Base-by-base conservation (phyloP, 2,113 vertebrate genomes). In the Zeus faber region DNA sequence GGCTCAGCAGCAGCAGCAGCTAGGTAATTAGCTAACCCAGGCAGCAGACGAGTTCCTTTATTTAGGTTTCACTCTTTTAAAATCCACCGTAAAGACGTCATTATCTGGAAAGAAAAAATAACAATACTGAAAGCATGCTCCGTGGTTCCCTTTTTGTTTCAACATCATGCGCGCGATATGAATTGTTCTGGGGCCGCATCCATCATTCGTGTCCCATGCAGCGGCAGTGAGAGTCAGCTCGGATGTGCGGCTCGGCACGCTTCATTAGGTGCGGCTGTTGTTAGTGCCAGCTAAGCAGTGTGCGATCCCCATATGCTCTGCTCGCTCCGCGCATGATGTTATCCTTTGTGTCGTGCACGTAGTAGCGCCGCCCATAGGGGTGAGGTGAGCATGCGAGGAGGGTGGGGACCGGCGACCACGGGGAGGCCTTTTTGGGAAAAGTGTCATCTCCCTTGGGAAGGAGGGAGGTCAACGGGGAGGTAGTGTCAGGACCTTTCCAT, bases 1-100 rank as follows among this genome's bases (percentile, higher is more conserved):
- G 78, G 80, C 76, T 74, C 62, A 74, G 69, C 77, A 81, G 67
- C 67, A 74, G 70, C n/a, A n/a, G n/a, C n/a, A n/a, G n/a, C n/a
- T n/a, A n/a, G n/a, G n/a, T n/a, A n/a, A n/a, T n/a, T n/a, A n/a
- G 73, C 81, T 72, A 63, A 68, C 78, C 70, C 72, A 78, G 56
- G 62, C 64, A 77, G 62, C 57, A 61, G 72, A 67, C 65, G 71
- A 63, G 48, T 65, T 80, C 72, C 74, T 81, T 85, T 78, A 76
- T 83, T 82, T 72, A 55, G 72, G 79, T n/a, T n/a, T n/a, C n/a
- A n/a, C 74, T 6, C 74, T 59, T 43, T 17, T 2, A 63, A 80
- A 80, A 84, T 65, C 75, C 64, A 78, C 65, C 47, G 35, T 74
- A 64, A 85, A 83, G 80, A 77, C 74, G 59, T 79, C 72, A 80